phyloP scores from a whole-genome alignment of 2,113 vertebrate genomes.

The Pimephales promelas region DNA sequence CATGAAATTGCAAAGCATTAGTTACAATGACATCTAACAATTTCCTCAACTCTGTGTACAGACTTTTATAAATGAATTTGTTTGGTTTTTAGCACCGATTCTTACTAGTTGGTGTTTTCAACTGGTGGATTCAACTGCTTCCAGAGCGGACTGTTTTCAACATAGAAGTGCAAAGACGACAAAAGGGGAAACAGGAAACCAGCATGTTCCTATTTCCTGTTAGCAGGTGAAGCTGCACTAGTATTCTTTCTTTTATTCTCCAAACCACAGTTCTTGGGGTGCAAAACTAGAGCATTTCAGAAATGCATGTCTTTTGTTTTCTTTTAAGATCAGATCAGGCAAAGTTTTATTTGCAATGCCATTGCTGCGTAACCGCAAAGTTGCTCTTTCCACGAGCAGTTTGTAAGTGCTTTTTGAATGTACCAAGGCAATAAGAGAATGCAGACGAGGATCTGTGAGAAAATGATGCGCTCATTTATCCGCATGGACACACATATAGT shows the following conservation, averaged over 20 bases:
- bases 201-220: slow-evolving; percentile 77
- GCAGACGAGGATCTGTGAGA: slow-evolving; percentile 31
- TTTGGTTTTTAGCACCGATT: background rate
- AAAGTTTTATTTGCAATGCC: slow-evolving; percentile 23
- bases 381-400: background rate
- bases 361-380: slow-evolving; percentile 20
- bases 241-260: slow-evolving; percentile 56
- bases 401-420: slow-evolving; percentile 19
- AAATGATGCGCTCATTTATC: slow-evolving; percentile 42
- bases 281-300: slow-evolving; percentile 60
- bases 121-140: slow-evolving; percentile 29
- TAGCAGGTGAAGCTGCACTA: slow-evolving; percentile 66
- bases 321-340: slow-evolving; percentile 43
- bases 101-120: background rate
- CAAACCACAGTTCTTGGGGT: slow-evolving; percentile 68
- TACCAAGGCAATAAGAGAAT: slow-evolving; percentile 22
- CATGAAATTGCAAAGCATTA: background rate
- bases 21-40: background rate
- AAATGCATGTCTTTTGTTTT: slow-evolving; percentile 20
- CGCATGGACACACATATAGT: slow-evolving; percentile 33
- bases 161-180: slow-evolving; percentile 53
- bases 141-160: slow-evolving; percentile 48
- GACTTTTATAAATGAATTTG: background rate
- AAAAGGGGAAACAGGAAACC: slow-evolving; percentile 71
- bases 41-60: background rate